Evolutionary conservation across 2,888 invertebrate genomes (phyloP), one percentile per base, ranked within the genome.

Genomic region (Aethes cnicana): DNA sequence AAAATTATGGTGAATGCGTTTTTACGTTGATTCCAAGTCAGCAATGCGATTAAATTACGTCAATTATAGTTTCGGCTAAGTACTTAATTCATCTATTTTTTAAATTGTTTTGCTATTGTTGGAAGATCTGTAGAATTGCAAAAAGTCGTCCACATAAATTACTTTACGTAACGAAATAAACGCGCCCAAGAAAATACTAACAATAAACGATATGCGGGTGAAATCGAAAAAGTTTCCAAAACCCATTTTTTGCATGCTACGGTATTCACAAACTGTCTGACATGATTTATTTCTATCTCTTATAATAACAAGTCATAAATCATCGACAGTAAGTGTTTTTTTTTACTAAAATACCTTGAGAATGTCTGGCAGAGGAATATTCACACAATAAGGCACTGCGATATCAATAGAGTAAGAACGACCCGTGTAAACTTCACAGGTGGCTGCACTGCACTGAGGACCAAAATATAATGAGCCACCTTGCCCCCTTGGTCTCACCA

Each of bases 361-460:
- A 50, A 53, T 56, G 46, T 46, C 54, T 56, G 66, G 68, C 73
- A 77, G 74, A 68, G 71, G 76, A 63, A 63, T 57, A 61, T 49
- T 63, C 61, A 68, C 72, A 81, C 76, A 78, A 79, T 74, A 75
- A 74, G 66, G 67, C 72, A 77, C 80, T 75, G 41, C 46, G 39
- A 59, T 66, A 68, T 74, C 73, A 72, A 70, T 69, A 70, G 68
- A 52, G 35, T 21, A 47, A 48, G 33, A 68, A 69, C 69, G 63
- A 72, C 63, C 72, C 77, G 76, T 80, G 77, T 80, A 72, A 61
- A 68, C 75, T 72, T 72, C 77, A 81, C 84, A 84, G 82, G 79
- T 81, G 84, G 81, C 73, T 79, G 76, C 74, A 72, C 75, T 72
- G 76, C 68, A 84, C 81, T 81, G 78, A 68, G 67, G 63, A 67